Evolutionary conservation across 1,140 invertebrate genomes (phyloP), one percentile per base, ranked within the genome.

Genomic region (Hyles vespertilio): DNA sequence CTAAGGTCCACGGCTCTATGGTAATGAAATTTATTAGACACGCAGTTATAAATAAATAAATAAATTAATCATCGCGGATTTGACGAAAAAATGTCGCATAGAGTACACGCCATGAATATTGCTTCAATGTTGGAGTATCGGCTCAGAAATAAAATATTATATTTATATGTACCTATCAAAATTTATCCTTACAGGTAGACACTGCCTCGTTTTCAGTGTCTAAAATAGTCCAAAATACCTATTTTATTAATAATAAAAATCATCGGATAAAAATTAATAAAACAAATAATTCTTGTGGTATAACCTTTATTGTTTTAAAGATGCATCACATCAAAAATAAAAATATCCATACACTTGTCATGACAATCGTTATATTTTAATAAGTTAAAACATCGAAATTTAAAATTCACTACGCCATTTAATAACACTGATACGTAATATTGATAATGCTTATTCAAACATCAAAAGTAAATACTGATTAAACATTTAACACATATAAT

Each of bases 381-480:
- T 65, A 72, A 79, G 36, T 54, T 70, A 79, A 78, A 79, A 73
- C 65, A 77, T 80, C 79, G 58, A 74, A 77, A 84, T 80, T 80
- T 60, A 74, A 77, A 84, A 70, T 82, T 65, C 66, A 74, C 72
- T 73, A 70, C 69, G 47, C 56, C 67, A 67, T 72, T 61, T 76
- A 69, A 56, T 75, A 77, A 84, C 76, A 81, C 77, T 77, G 67
- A 83, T 65, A 63, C 72, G 64, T 53, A 77, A 44, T 22, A 22
- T 22, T 22, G 2, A 22, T 5, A 5, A 40, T 40, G 22, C 9
- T 51, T 65, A 72, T 80, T 74, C 72, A 73, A 85, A 81, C 76
- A 84, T 75, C 66, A 63, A 72, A 80, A 77, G 70, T 77, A 83
- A 78, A 87, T 81, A 87, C 82, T 87, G 78, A 67, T 80, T 52